phyloP scores from a whole-genome alignment of 2,797 vertebrate genomes.

The Gephyroberyx darwinii region DNA sequence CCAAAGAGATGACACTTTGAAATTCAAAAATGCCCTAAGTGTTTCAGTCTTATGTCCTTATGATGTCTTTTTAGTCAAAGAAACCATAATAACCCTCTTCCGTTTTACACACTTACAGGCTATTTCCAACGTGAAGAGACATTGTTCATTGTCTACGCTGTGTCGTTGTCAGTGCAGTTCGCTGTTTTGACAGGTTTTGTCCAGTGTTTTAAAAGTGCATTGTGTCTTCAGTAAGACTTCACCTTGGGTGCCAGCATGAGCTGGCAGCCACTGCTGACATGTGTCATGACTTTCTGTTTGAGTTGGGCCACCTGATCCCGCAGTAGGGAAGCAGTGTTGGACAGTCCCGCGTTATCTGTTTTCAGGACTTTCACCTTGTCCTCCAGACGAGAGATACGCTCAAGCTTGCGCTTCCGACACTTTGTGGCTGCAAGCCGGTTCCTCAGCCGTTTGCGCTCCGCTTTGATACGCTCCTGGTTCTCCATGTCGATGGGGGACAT shows the following conservation, averaged over 20 bases:
- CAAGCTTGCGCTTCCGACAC: conserved; percentile 92
- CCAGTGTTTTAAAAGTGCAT: conserved; percentile 79
- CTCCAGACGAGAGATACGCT: conserved; percentile 93
- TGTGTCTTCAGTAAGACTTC: conserved; percentile 80
- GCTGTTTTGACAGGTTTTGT: conserved; percentile 49
- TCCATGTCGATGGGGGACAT: conserved; percentile 93
- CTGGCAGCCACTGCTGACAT: conserved; percentile 93
- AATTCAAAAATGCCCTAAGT: conserved; percentile 74
- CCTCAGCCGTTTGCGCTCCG: conserved; percentile 90
- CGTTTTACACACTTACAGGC: conserved; percentile 27
- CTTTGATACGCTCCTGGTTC: conserved; percentile 91
- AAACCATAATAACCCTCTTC: conserved; percentile 46
- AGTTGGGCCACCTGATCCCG: conserved; percentile 93
- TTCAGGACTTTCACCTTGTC: conserved; percentile 93
- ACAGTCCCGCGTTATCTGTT: conserved; percentile 90
- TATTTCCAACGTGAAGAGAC: conserved; percentile 64
- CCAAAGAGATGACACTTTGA: conserved; percentile 67
- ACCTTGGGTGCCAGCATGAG: conserved; percentile 90
- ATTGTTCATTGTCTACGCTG: conserved; percentile 48
- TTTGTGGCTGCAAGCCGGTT: conserved; percentile 94
- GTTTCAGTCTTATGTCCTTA: conserved; percentile 62
- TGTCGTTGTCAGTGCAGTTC: conserved; percentile 77
- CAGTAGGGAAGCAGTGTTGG: conserved; percentile 87
- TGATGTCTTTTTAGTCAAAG: conserved; percentile 31
- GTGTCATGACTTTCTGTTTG: conserved; percentile 93